These are phyloP conservation scores for Enteromius trimaculatus DNA, from an alignment of 2,797 vertebrate genomes.

Conservation along the genomic window DNA sequence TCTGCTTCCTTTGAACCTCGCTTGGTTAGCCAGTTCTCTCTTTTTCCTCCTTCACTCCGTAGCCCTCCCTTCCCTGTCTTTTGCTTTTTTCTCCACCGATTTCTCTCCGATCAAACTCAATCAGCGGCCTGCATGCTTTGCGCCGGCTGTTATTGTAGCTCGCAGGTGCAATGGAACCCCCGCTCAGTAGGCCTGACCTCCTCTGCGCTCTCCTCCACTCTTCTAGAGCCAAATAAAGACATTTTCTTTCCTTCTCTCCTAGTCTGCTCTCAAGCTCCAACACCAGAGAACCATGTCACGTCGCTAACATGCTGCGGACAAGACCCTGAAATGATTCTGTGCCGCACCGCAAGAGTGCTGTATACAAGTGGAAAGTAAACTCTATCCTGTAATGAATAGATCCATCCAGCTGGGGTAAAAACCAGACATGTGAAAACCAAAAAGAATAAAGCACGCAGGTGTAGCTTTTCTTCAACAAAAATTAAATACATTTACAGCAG, in stretches of 20 bases:
- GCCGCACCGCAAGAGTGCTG: conserved; percentile 14
- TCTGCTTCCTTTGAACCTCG: not conserved
- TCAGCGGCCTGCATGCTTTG: conserved; percentile 38
- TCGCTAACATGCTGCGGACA: not conserved
- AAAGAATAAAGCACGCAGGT: conserved; percentile 11
- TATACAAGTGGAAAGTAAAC: conserved; percentile 14
- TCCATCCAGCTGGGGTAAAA: conserved; percentile 26
- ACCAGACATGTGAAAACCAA: not conserved
- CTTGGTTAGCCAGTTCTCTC: conserved; percentile 56
- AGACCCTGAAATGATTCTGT: conserved; percentile 50
- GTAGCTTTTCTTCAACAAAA: conserved; percentile 13
- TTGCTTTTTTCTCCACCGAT: conserved; percentile 9
- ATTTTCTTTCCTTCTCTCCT: not conserved
- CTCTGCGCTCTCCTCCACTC: conserved; percentile 17
- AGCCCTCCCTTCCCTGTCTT: not conserved
- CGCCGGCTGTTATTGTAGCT: conserved; percentile 25
- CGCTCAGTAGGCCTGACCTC: conserved; percentile 30
- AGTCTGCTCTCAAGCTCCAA: conserved; percentile 1
- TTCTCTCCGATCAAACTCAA: conserved; percentile 52
- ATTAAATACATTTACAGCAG: not conserved
- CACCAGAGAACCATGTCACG: conserved; percentile 18
- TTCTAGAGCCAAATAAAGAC: conserved; percentile 40
- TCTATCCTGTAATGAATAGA: not conserved
- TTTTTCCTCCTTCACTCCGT: conserved; percentile 49
- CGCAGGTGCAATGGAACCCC: conserved; percentile 40